A percentile compares a stretch with the other conserved stretches of the same genome.
These are phyloP conservation scores for Drosophila helvetica DNA, from an alignment of 2,888 invertebrate genomes.

Conservation along the genomic window DNA sequence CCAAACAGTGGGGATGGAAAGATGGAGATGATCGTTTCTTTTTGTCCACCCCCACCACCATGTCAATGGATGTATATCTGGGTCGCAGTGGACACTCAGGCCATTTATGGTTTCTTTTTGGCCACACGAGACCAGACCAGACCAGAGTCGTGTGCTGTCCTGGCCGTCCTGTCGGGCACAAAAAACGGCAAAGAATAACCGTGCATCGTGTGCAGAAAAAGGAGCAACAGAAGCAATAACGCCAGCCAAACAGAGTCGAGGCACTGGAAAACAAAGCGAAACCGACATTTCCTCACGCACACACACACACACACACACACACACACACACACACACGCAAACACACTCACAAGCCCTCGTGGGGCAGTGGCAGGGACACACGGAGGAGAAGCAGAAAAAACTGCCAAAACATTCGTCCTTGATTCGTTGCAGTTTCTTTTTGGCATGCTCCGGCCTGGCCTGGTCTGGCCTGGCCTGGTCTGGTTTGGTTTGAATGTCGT, in stretches of 20 bases:
- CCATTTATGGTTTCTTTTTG: slow-evolving; percentile 19
- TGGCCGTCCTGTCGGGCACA: slow-evolving; percentile 7
- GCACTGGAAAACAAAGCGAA: slow-evolving; percentile 33
- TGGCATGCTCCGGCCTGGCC: slow-evolving; percentile 37
- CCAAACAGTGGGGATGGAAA: neutral
- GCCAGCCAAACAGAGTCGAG: slow-evolving; percentile 8
- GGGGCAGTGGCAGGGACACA: neutral
- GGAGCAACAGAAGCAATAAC: slow-evolving; percentile 25
- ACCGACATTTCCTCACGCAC: slow-evolving; percentile 12
- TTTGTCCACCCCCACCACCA: neutral
- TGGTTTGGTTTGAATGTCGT: slow-evolving; percentile 61
- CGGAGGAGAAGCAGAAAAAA: slow-evolving; percentile 59
- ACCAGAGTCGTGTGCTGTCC: slow-evolving; percentile 13
- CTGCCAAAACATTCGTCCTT: slow-evolving; percentile 83
- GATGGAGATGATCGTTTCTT: neutral
- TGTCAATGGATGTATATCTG: slow-evolving; percentile 6
- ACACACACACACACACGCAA: neutral
- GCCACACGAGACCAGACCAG: slow-evolving; percentile 5
- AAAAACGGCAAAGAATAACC: slow-evolving; percentile 38
- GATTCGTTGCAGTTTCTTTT: slow-evolving; percentile 83
- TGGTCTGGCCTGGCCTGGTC: slow-evolving; percentile 10
- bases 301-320: neutral
- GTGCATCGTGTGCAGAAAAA: slow-evolving; percentile 25
- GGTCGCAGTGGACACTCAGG: slow-evolving; percentile 8
- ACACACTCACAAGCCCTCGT: neutral